phyloP scores from a whole-genome alignment of 2,888 invertebrate genomes.

The Escarpia spicata region DNA sequence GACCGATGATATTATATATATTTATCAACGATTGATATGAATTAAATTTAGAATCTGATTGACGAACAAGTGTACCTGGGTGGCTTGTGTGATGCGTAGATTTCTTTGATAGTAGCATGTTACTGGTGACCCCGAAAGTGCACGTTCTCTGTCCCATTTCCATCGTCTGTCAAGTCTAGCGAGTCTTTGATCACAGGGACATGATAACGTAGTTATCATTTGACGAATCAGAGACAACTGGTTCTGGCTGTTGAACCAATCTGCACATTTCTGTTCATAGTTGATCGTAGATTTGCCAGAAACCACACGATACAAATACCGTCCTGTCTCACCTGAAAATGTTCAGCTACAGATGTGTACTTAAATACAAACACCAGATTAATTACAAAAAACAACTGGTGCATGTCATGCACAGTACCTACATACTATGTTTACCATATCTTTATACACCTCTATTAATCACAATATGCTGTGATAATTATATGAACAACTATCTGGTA shows the following conservation, averaged over 20 bases:
- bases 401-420: too few relatives aligned
- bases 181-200: neutral
- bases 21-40: neutral
- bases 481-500: too few relatives aligned
- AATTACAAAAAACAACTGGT: too few relatives aligned
- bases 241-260: neutral
- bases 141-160: neutral
- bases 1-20: too few relatives aligned
- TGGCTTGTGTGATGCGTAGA: neutral
- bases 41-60: neutral
- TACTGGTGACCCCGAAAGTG: neutral
- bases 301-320: neutral
- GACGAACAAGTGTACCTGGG: neutral
- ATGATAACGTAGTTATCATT: neutral
- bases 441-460: too few relatives aligned
- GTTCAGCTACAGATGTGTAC: too few relatives aligned
- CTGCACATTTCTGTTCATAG: neutral
- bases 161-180: neutral
- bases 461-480: too few relatives aligned
- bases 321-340: neutral
- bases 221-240: neutral
- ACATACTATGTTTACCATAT: too few relatives aligned
- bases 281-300: neutral
- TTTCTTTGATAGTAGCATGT: neutral
- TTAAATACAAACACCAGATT: too few relatives aligned